These are phyloP conservation scores for Cyphomyrus plagiostoma DNA, from an alignment of 2,113 vertebrate species.

Conservation along the genomic window DNA sequence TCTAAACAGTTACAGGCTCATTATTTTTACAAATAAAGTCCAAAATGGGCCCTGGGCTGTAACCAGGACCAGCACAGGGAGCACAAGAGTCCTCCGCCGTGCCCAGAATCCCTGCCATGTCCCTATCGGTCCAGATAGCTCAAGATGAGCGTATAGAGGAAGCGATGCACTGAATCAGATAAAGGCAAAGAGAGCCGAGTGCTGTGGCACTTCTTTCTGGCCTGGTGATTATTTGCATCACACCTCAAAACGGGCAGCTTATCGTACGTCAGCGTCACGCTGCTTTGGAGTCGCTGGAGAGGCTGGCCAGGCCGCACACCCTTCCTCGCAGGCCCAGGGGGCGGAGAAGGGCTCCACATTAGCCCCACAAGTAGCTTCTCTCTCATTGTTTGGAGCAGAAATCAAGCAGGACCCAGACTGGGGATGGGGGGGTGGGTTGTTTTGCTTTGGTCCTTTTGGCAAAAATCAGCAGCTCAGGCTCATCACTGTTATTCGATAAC, in stretches of 20 bases:
- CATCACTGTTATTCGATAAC: too few relatives aligned
- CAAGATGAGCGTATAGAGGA: neutral
- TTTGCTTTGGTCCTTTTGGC: neutral
- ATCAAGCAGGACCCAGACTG: neutral
- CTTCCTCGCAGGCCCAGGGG: neutral
- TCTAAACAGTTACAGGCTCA: neutral
- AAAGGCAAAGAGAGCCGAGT: neutral
- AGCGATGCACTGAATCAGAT: neutral
- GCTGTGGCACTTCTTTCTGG: neutral
- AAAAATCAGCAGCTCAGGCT: neutral
- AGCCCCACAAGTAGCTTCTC: neutral
- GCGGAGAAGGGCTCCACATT: neutral
- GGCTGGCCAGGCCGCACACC: neutral
- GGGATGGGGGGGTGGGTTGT: neutral
- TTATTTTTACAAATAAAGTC: neutral
- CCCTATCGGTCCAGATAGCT: neutral
- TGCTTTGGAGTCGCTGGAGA: neutral
- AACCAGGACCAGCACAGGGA: neutral
- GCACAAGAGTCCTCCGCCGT: neutral
- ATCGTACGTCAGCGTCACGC: neutral
- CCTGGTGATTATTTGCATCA: conserved; percentile 5
- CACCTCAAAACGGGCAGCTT: neutral
- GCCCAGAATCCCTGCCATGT: neutral
- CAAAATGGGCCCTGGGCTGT: neutral
- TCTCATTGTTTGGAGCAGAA: neutral